Evolutionary conservation across 1,140 invertebrate genomes (phyloP).

Genomic region (Harpegnathos saltator): DNA sequence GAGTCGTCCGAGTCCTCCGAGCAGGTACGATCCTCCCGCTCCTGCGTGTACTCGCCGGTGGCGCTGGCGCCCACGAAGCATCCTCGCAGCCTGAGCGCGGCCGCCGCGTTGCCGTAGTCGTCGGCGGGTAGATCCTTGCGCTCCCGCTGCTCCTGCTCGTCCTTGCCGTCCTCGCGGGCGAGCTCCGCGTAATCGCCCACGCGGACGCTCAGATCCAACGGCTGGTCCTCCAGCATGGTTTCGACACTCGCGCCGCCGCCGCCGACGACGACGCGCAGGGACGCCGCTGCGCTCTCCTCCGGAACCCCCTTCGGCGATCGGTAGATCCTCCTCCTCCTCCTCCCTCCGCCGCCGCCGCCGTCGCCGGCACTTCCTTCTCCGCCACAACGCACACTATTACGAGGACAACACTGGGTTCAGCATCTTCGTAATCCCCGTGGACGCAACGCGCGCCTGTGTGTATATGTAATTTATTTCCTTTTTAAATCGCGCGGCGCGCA

Average conservation of each 20-base stretch:
- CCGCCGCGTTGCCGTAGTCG: conserved; percentile 75
- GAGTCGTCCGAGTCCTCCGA: conserved; percentile 93
- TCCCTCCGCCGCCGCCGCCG: no score
- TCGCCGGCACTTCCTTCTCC: no score
- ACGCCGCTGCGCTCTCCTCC: background rate
- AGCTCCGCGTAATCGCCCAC: conserved; percentile 82
- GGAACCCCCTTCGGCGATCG: background rate
- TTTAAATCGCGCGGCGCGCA: conserved; percentile 27
- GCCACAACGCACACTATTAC: conserved; percentile 28
- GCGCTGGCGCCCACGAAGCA: conserved; percentile 66
- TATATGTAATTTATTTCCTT: no score
- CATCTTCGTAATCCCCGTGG: conserved; percentile 18
- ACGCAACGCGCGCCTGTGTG: background rate
- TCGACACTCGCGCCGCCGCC: conserved; percentile 2
- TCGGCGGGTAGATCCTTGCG: conserved; percentile 72
- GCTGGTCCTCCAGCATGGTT: conserved; percentile 84
- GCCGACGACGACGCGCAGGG: conserved; percentile 4
- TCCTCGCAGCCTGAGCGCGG: conserved; percentile 74
- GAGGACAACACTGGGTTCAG: conserved; percentile 12
- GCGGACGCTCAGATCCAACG: conserved; percentile 83
- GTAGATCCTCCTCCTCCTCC: conserved; percentile 6
- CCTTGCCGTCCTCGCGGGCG: conserved; percentile 70
- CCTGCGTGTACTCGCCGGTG: conserved; percentile 79
- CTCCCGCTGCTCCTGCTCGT: conserved; percentile 69
- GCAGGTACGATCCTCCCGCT: conserved; percentile 87